Evolutionary conservation across 2,888 invertebrate species (phyloP).

Genomic region (Agrotis segetum): DNA sequence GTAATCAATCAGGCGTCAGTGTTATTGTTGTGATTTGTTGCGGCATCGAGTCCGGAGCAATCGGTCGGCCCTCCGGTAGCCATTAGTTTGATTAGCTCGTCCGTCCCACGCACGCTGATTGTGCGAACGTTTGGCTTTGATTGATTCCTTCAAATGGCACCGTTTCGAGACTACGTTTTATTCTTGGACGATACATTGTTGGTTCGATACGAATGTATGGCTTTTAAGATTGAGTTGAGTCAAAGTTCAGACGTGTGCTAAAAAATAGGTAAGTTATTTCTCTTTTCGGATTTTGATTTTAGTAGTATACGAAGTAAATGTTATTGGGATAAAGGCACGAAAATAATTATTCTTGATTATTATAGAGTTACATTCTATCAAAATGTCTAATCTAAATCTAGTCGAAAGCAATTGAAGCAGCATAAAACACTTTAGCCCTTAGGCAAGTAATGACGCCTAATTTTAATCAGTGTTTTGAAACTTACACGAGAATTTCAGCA

Average conservation of each 20-base stretch:
- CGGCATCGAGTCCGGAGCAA: constrained; percentile 73
- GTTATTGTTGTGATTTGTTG: constrained; percentile 89
- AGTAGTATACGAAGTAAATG: no score
- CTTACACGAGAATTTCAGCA: neutral
- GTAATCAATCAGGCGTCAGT: constrained; percentile 85
- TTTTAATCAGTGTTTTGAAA: neutral
- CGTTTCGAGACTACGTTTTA: constrained; percentile 71
- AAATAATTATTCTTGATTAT: no score
- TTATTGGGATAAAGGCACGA: no score
- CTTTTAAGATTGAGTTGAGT: constrained; percentile 34
- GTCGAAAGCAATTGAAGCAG: no score
- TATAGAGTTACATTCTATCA: no score
- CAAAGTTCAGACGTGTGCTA: neutral
- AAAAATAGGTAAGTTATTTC: neutral
- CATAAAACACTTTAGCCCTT: no score
- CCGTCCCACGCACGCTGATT: constrained; percentile 85
- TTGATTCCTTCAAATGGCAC: constrained; percentile 86
- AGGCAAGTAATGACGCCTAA: neutral
- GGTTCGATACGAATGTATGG: constrained; percentile 33
- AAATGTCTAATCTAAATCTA: no score
- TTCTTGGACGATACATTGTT: constrained; percentile 68
- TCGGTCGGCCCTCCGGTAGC: constrained; percentile 75
- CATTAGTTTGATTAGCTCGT: constrained; percentile 89
- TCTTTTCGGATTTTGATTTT: neutral
- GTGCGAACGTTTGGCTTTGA: constrained; percentile 85